Conservation (phyloP, 2,797 vertebrate species). For the Microctenopoma lineatum region DNA sequence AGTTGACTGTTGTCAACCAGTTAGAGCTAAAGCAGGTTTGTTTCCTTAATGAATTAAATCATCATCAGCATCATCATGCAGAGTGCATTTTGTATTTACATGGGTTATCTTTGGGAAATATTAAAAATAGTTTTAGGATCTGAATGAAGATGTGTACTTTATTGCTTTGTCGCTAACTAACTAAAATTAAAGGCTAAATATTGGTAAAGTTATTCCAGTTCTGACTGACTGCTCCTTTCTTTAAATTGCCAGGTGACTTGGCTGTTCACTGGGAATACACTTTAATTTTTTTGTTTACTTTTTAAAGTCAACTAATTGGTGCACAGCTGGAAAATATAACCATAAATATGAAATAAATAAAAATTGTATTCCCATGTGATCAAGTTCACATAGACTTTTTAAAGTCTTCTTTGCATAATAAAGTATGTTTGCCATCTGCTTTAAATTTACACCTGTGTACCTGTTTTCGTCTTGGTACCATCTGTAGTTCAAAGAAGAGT, state of each 20-base stretch:
- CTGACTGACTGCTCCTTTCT: not conserved
- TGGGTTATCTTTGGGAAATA: no score
- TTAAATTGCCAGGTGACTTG: conserved; percentile 26
- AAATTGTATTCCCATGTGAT: conserved; percentile 7
- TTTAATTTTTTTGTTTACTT: not conserved
- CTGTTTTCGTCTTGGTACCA: no score
- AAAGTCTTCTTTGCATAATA: not conserved
- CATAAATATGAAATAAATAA: conserved; percentile 15
- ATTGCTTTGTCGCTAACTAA: no score
- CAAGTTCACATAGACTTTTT: not conserved
- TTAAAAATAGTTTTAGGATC: no score
- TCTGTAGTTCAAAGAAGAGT: no score
- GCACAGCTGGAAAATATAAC: conserved; percentile 21
- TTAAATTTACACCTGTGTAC: not conserved
- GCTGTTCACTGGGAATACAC: not conserved
- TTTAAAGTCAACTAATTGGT: conserved; percentile 20
- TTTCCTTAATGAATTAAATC: no score
- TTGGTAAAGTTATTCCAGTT: conserved; percentile 10
- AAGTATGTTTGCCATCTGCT: conserved; percentile 6
- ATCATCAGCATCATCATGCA: no score
- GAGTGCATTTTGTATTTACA: no score
- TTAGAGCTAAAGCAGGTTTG: no score
- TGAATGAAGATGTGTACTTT: no score
- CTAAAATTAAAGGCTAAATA: not conserved
- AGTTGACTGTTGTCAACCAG: no score